Conservation (phyloP, 2,113 vertebrate species). For the Suncus etruscus region DNA sequence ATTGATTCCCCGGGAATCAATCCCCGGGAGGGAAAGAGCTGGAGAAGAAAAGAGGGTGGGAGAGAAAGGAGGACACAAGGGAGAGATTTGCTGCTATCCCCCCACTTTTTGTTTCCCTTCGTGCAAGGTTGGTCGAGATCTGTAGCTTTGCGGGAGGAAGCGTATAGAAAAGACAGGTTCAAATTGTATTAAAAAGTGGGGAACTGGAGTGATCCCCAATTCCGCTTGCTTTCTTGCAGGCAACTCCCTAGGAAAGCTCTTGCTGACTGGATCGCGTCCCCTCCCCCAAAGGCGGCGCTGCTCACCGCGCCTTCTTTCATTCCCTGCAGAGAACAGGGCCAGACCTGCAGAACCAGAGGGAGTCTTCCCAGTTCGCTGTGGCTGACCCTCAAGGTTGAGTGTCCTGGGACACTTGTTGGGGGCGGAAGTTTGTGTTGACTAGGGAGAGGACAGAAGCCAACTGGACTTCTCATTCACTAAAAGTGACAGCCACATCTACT, state of each 20-base stretch:
- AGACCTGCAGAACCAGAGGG: no score
- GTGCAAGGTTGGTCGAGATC: background rate
- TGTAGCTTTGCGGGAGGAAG: slow-evolving; percentile 55
- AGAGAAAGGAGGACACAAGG: slow-evolving; percentile 30
- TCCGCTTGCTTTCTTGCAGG: slow-evolving; percentile 40
- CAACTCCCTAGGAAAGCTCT: background rate
- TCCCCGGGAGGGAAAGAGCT: background rate
- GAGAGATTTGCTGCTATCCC: background rate
- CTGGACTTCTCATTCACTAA: background rate
- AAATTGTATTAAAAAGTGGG: background rate
- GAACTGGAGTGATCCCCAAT: background rate
- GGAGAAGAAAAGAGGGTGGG: slow-evolving; percentile 44
- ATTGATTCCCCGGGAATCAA: no score
- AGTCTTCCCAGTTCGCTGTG: no score
- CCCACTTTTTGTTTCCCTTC: background rate
- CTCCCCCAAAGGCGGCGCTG: slow-evolving; percentile 49
- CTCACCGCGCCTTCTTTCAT: background rate
- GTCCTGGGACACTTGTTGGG: background rate
- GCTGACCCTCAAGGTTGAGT: background rate
- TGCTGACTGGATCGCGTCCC: background rate
- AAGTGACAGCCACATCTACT: slow-evolving; percentile 26
- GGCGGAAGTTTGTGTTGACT: background rate
- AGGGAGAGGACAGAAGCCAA: background rate
- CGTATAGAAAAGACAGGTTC: background rate
- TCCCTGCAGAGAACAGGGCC: background rate